Base-by-base conservation (phyloP, 2,888 invertebrate genomes). In the Pterostichus madidus region DNA sequence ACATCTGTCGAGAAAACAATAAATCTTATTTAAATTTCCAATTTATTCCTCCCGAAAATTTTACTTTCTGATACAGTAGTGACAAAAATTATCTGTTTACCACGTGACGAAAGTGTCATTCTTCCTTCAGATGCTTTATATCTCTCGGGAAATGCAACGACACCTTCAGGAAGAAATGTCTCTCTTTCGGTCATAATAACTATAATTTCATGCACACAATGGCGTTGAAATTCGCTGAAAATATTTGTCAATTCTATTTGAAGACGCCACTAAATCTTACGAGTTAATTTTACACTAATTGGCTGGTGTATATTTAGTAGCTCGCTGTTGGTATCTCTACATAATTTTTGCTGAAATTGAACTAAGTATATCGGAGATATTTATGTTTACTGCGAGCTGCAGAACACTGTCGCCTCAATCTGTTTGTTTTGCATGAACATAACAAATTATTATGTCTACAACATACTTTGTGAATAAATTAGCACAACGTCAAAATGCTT, bases 371-470 rank as follows among this genome's bases (percentile, higher is more conserved):
- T 61, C 32, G 5, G 32, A 31, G 61, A 61, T 61, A 32, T n/a
- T 61, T 32, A 61, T 61, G 31, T 35, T 11, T 61, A 11, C 31
- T 10, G 10, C 0, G n/a, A 31, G 3, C 31, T 32, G 61, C 61
- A 61, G 61, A 31, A 31, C 7, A 61, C n/a, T 61, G 61, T 61
- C 61, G 61, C 61, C 61, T 61, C 6, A 4, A 61, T 11, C 2
- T 61, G 61, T 61, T 61, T 61, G 13, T 61, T 61, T 61, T 61
- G 61, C 35, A 61, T 61, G 31, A 61, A 61, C 61, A 61, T 35
- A 31, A 32, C 61, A 61, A 61, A 61, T 61, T 61, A 61, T 61
- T 61, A 61, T 61, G 61, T 61, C 61, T 61, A 49, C 13, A 56
- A 59, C n/a, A 61, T 35, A 61, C 31, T 35, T 61, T 61, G 13